Evolutionary conservation across 2,797 vertebrate genomes (phyloP), one percentile per base, ranked within the genome.

Genomic region (Tragelaphus eurycerus): DNA sequence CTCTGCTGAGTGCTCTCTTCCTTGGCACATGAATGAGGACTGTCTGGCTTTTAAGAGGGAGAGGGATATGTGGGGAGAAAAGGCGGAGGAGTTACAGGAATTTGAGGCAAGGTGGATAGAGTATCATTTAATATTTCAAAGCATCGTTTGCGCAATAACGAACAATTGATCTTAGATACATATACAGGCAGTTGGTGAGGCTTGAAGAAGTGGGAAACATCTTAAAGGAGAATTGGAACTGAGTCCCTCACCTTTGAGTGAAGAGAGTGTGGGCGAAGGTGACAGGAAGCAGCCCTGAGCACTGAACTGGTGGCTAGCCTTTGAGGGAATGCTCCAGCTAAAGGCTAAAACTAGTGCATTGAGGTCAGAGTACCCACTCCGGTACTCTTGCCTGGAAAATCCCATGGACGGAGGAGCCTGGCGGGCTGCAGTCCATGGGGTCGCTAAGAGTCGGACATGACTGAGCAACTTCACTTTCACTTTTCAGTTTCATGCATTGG

Each of bases 371-470:
- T 7, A 62, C 25, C 25, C 25, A 27, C 57, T 59, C 57, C 4
- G 6, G 57, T 59, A 59, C 57, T 27, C 57, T 59, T 59, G 57
- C 57, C 25, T 27, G 57, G 57, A 59, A 13, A 59, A 59, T 13
- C 57, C 57, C 25, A 27, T 11, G 57, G 57, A 59, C 0, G 25
- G 57, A 59, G 57, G 25, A 59, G 4, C 25, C 57, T 59, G 25
- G 11, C 6, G 25, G 25, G 57, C 57, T 13, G 11, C 11, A 59
- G 57, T 59, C 25, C 57, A 59, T 27, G 57, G 11, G 25, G 25
- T 59, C 0, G 2, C 57, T 27, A 27, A 27, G 25, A 27, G 57
- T 59, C 4, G 0, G 57, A 6, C 23, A 57, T 0, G 23, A 57
- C 23, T 57, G 23, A 57, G 55, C 4, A 9, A 57, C 55, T 57